Percentiles rank a stretch among this genome's conserved stretches.
Conservation (phyloP, 2,888 invertebrate species). For the Pimpla rufipes region DNA sequence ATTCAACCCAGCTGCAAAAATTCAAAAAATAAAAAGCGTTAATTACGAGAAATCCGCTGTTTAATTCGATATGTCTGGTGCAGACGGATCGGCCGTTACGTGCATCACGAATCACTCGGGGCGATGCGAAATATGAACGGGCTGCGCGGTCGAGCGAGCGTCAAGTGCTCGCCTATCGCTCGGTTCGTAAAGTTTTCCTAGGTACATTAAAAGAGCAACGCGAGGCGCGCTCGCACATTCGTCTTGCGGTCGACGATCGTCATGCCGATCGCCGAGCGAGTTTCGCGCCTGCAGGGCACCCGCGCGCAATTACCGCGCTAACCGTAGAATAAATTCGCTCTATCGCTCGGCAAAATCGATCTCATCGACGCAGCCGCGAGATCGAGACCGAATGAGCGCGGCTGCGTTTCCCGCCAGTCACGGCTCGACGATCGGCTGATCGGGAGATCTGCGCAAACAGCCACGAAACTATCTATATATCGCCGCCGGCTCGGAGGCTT, state of each 20-base stretch:
- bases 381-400: conserved; percentile 29
- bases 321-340: conserved; percentile 48
- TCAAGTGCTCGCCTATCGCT: conserved; percentile 28
- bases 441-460: conserved; percentile 28
- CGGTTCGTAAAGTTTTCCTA: conserved; percentile 20
- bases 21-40: too few relatives aligned
- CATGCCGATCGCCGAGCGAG: conserved; percentile 31
- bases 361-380: conserved; percentile 15
- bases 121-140: neutral
- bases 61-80: neutral
- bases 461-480: conserved; percentile 40
- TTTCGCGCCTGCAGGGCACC: conserved; percentile 34
- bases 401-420: conserved; percentile 27
- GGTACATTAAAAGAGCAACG: conserved; percentile 9
- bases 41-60: too few relatives aligned
- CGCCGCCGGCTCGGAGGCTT: neutral
- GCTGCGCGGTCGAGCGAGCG: conserved; percentile 36
- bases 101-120: conserved; percentile 27
- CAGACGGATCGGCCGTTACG: neutral
- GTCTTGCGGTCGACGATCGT: conserved; percentile 18
- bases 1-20: too few relatives aligned
- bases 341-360: conserved; percentile 49
- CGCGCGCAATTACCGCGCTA: conserved; percentile 42
- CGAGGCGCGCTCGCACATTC: neutral
- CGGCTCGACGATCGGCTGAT: conserved; percentile 42